A percentile compares a stretch with the other conserved stretches of the same genome.
phyloP scores from a whole-genome alignment of 1,140 invertebrate genomes.

The Drosophila quadrilineata region DNA sequence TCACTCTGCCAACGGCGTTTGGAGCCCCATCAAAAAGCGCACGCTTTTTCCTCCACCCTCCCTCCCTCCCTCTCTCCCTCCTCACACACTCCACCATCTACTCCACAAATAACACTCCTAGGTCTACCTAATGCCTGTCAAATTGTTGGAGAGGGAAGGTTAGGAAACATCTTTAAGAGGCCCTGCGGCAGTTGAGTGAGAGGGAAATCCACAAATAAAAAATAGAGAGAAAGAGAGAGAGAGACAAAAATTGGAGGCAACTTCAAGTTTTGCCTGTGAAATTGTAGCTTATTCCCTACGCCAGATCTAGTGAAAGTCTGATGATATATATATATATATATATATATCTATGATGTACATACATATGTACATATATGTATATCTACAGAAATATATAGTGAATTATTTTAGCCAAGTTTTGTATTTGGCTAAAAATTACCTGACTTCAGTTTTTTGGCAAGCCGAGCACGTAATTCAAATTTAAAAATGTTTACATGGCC shows the following conservation, averaged over 20 bases:
- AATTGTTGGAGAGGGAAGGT: too few relatives aligned
- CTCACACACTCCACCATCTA: too few relatives aligned
- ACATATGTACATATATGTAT: background rate
- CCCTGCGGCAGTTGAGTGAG: slow-evolving; percentile 34
- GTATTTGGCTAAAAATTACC: background rate
- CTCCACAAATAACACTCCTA: too few relatives aligned
- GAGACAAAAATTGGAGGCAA: too few relatives aligned
- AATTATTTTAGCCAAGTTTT: slow-evolving; percentile 21
- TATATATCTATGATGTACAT: slow-evolving; percentile 4
- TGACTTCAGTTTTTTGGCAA: too few relatives aligned
- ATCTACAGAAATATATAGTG: slow-evolving; percentile 17
- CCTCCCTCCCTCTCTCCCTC: background rate
- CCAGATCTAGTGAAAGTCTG: slow-evolving; percentile 27
- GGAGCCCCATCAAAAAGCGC: slow-evolving; percentile 59
- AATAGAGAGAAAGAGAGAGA: too few relatives aligned
- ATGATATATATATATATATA: slow-evolving; percentile 17
- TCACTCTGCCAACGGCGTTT: slow-evolving; percentile 24
- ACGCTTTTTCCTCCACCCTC: slow-evolving; percentile 6
- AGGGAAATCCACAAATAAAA: too few relatives aligned
- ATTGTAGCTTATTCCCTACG: too few relatives aligned
- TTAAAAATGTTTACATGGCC: slow-evolving; percentile 70
- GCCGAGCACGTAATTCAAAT: slow-evolving; percentile 69
- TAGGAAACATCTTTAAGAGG: slow-evolving; percentile 30
- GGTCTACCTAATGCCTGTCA: too few relatives aligned
- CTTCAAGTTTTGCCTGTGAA: too few relatives aligned